Base-by-base conservation (phyloP, 2,113 vertebrate genomes). In the Martes martes region DNA sequence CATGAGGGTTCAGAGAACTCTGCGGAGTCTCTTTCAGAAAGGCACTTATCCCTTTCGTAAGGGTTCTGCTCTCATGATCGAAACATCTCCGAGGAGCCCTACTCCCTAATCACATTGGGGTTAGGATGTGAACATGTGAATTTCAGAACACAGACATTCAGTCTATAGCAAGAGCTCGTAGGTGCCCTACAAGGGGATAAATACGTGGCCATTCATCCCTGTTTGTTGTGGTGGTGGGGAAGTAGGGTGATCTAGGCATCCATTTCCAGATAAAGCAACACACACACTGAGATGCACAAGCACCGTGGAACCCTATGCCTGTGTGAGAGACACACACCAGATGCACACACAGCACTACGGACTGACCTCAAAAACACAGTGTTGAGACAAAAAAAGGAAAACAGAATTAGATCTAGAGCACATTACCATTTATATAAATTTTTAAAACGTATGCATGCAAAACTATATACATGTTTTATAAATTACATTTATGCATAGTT, bases 141-240 rank as follows among this genome's bases (percentile, higher is more conserved):
- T 47, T 76, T 78, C 74, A 45, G 26, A 78, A 47, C 42, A 47
- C 74, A 76, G 26, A 28, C 42, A 31, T n/a, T 52, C 47, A 33
- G 8, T 79, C 47, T 21, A 11, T 2, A 79, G 45, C 45, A 79
- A 33, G 28, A 52, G 33, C 76, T 52, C 47, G 0, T 52, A 79
- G 28, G 33, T 79, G 76, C 52, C 47, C 47, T 21, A 21, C 16
- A 52, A 79, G 16, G 31, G 76, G 31, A n/a, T 52, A 18, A 52
- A 52, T 79, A 33, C 4, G 0, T 3, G 16, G 13, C 21, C 6
- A 0, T 31, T n/a, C 10, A 1, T 47, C 61, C 45, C 61, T 10
- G 42, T 67, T n/a, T 67, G 42, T 65, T 31, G 26, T 9, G 18
- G 39, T 65, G 42, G 18, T 42, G 18, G 10, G 10, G 28, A 85